Conservation (phyloP, 2,113 vertebrate species). For the Apus apus region DNA sequence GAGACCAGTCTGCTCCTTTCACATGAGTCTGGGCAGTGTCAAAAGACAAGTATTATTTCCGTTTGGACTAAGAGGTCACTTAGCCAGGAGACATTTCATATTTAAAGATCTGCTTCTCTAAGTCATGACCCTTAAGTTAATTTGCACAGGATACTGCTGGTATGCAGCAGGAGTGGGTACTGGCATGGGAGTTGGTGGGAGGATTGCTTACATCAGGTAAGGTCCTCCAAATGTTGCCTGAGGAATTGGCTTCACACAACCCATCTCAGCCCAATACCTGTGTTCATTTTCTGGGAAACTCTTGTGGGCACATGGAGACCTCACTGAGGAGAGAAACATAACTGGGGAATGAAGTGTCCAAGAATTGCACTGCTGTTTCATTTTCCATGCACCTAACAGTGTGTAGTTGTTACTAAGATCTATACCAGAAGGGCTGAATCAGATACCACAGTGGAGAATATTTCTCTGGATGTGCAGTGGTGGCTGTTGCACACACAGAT, state of each 20-base stretch:
- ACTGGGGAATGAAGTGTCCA: background rate
- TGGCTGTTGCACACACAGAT: background rate
- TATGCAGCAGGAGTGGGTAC: background rate
- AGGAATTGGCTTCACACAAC: background rate
- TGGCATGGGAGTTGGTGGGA: background rate
- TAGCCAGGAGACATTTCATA: background rate
- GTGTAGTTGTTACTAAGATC: background rate
- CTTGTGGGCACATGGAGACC: background rate
- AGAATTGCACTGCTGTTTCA: background rate
- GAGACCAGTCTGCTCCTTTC: background rate
- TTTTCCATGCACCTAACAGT: rapidly evolving
- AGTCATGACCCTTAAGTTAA: background rate
- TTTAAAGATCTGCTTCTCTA: background rate
- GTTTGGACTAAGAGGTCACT: background rate
- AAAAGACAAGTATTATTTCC: background rate
- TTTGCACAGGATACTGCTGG: background rate
- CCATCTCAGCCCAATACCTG: background rate
- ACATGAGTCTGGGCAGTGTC: background rate
- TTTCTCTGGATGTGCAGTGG: background rate
- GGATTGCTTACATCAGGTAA: background rate
- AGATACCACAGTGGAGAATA: background rate
- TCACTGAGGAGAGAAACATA: background rate
- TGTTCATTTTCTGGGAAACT: background rate
- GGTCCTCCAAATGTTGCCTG: background rate
- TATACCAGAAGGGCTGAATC: no score